Evolutionary conservation across 2,797 vertebrate species (phyloP), one percentile per base, ranked within the genome.

Genomic region (Chelmon rostratus): DNA sequence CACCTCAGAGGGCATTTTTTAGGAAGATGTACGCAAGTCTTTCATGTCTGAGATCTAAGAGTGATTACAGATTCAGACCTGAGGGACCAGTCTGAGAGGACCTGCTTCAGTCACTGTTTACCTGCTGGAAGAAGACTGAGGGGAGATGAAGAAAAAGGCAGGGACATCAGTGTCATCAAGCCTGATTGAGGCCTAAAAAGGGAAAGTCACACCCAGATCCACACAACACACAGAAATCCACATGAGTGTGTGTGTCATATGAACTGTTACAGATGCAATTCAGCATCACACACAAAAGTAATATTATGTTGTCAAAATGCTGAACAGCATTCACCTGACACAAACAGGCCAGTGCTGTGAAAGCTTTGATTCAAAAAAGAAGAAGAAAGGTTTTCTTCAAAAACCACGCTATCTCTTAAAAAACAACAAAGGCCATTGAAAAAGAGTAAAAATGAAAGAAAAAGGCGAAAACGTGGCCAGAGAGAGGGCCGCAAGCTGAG

Each of bases 41-140:
- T 95, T 95, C 91, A 94, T 95, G 92, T 94, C 83, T 91, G 76
- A 94, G 92, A 95, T 94, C 93, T 94, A 85, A 94, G 90, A 89
- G 78, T 90, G 90, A 93, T 94, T 90, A 93, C 76, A 74, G 79
- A 93, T 93, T 94, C 84, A 90, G 78, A 94, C 91, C 92, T 86
- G 73, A 89, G 89, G 86, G 91, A 91, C 87, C 70, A 70, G 86
- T 87, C 85, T 90, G 83, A 68, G 65, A 91, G 76, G 88, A 89
- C 88, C 79, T 69, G 78, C 82, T 90, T 83, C 83, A 85, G 81
- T 93, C 87, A 73, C 84, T 93, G 86, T 93, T 94, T 92, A 93
- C 91, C 91, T 92, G 84, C 86, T 83, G 76, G 38, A 78, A 78
- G 62, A 81, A 76, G 77, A 83, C 76, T 68, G 65, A 72, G 53